Percentiles rank a stretch among this genome's conserved stretches.
phyloP scores from a whole-genome alignment of 1,140 invertebrate species.

The Saxidomus purpurata region DNA sequence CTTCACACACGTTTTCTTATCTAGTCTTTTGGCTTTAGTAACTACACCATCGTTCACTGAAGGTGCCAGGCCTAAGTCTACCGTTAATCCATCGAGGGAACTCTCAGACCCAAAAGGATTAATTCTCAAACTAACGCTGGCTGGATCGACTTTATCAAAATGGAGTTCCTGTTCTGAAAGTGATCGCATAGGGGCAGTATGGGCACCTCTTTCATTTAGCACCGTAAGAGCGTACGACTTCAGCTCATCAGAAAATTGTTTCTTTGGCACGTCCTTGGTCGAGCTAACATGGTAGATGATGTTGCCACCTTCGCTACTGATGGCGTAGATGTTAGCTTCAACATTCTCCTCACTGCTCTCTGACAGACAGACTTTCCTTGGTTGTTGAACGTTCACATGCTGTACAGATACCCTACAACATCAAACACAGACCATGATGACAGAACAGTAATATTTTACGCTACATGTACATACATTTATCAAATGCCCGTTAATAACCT shows the following conservation, averaged over 20 bases:
- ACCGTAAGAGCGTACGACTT: conserved; percentile 82
- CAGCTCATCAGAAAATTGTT: conserved; percentile 76
- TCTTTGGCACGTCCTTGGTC: conserved; percentile 75
- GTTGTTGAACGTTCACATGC: conserved; percentile 92
- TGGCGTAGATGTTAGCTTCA: conserved; percentile 93
- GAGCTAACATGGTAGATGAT: conserved; percentile 93
- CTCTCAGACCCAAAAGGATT: conserved; percentile 85
- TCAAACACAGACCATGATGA: neutral
- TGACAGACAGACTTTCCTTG: conserved; percentile 87
- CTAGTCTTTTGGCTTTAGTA: conserved; percentile 78
- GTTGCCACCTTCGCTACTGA: conserved; percentile 94
- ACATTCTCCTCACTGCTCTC: conserved; percentile 78
- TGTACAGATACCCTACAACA: conserved; percentile 91
- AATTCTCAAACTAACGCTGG: conserved; percentile 82
- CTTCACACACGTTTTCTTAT: conserved; percentile 84
- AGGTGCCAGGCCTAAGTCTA: conserved; percentile 78
- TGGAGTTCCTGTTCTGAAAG: conserved; percentile 81
- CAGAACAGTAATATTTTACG: too few relatives aligned
- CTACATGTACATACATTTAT: too few relatives aligned
- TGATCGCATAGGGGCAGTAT: conserved; percentile 72
- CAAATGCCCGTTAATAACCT: too few relatives aligned
- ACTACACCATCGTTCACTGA: conserved; percentile 70
- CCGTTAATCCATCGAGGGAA: conserved; percentile 82
- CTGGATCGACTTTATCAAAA: conserved; percentile 83
- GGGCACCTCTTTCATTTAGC: conserved; percentile 77